A percentile compares a stretch with the other conserved stretches of the same genome.
Conservation (phyloP, 2,888 invertebrate genomes). For the Penaeus monodon region DNA sequence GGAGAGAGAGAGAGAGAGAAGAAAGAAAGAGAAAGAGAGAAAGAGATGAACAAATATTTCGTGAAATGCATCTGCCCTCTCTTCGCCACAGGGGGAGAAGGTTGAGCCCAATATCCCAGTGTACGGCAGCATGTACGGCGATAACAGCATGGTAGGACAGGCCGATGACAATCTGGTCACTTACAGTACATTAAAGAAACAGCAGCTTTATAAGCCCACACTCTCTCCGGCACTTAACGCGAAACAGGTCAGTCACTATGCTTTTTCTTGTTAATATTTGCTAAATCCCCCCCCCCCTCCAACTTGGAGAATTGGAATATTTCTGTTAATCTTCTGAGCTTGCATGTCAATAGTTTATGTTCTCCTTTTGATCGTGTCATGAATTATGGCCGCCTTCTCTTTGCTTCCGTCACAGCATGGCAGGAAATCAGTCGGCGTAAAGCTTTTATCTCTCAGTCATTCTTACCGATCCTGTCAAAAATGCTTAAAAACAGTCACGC, state of each 20-base stretch:
- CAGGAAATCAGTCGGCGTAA: no score
- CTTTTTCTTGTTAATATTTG: not conserved
- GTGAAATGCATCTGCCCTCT: no score
- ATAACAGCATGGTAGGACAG: constrained; percentile 23
- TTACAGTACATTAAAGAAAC: constrained; percentile 64
- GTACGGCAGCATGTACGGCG: constrained; percentile 62
- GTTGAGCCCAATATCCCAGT: constrained; percentile 61
- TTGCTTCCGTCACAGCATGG: no score
- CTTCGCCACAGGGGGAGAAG: constrained; percentile 51
- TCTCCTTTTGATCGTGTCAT: no score
- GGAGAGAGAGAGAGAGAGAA: no score
- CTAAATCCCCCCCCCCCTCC: not conserved
- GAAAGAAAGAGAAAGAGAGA: no score
- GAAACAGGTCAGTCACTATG: constrained; percentile 47
- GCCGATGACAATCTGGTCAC: constrained; percentile 58
- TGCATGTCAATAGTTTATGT: no score
- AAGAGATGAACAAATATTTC: no score
- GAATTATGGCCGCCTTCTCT: no score
- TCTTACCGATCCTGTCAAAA: no score
- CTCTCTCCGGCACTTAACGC: constrained; percentile 56
- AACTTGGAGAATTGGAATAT: not conserved
- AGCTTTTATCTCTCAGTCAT: no score
- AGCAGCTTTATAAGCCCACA: constrained; percentile 58
- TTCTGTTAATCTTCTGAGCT: not conserved
- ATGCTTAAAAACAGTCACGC: no score